phyloP scores from a whole-genome alignment of 2,888 invertebrate species.

The Scelioninae gen. 2 region DNA sequence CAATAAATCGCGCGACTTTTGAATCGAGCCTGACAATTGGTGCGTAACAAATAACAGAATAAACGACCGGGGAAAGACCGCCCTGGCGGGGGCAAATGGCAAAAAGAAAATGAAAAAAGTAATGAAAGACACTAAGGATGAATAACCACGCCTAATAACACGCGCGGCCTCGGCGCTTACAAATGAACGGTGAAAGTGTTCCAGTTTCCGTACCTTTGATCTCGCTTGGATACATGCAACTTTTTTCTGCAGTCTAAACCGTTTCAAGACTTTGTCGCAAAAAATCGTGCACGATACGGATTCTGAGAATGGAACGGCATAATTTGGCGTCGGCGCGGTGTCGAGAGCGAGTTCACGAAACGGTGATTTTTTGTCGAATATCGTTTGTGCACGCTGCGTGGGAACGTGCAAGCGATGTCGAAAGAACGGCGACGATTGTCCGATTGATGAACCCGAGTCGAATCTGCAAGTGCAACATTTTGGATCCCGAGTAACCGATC shows the following conservation, averaged over 20 bases:
- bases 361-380: no score
- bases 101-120: slow-evolving; percentile 4
- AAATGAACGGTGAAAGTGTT: slow-evolving; percentile 50
- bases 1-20: slow-evolving; percentile 43
- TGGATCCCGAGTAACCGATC: no score
- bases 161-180: slow-evolving; percentile 38
- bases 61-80: slow-evolving; percentile 11
- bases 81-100: slow-evolving; percentile 16
- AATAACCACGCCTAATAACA: slow-evolving; percentile 50
- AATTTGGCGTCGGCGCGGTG: no score
- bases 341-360: no score
- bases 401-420: no score
- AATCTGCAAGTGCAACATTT: no score
- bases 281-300: no score
- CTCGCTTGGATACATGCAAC: slow-evolving; percentile 14
- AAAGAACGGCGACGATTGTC: no score
- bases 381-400: no score
- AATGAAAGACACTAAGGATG: slow-evolving; percentile 44
- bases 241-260: not conserved
- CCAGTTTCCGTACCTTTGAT: slow-evolving; percentile 44
- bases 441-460: no score
- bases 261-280: no score
- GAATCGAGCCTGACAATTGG: slow-evolving; percentile 47
- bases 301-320: no score
- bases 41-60: slow-evolving; percentile 48